Evolutionary conservation across 2,113 vertebrate species (phyloP).

Genomic region (Cygnus atratus): DNA sequence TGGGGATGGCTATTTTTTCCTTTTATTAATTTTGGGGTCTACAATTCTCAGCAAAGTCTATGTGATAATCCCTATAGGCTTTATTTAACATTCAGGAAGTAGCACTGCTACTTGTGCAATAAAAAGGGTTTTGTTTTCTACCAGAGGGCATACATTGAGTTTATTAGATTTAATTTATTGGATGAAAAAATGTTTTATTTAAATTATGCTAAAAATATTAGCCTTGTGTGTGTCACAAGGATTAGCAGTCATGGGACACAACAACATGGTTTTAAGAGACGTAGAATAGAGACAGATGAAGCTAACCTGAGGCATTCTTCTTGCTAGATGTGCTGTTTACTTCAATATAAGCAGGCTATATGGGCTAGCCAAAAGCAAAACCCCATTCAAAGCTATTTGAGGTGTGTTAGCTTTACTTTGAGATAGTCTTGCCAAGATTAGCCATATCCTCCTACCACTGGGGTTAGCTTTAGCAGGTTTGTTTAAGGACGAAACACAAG

Average conservation of each 20-base stretch:
- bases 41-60: not conserved
- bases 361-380: not conserved
- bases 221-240: not conserved
- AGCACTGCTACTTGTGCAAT: not conserved
- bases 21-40: not conserved
- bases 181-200: not conserved
- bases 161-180: not conserved
- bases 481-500: not conserved
- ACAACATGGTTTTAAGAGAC: not conserved
- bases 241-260: not conserved
- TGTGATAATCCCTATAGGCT: not conserved
- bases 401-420: not conserved
- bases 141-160: not conserved
- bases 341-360: not conserved
- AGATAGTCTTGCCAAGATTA: not conserved
- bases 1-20: not conserved
- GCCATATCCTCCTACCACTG: not conserved
- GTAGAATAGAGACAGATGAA: not conserved
- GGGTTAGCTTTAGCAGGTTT: not conserved
- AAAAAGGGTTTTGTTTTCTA: not conserved
- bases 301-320: not conserved
- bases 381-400: not conserved
- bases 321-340: not conserved
- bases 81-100: not conserved
- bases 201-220: not conserved